Percentiles rank a stretch among this genome's conserved stretches.
Evolutionary conservation across 1,140 invertebrate genomes (phyloP).

Genomic region (Hylaeus anthracinus): DNA sequence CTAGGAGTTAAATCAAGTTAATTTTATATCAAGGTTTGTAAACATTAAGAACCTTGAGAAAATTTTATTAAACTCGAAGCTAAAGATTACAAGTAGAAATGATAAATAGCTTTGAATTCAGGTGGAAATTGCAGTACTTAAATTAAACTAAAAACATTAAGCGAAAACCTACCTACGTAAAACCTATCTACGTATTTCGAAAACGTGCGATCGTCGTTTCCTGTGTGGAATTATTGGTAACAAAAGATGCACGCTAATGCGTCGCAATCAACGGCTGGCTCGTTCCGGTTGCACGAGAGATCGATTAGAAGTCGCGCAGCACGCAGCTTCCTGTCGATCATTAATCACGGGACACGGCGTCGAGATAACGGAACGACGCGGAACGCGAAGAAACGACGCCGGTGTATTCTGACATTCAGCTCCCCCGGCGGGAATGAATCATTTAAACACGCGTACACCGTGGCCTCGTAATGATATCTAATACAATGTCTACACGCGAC

Average conservation of each 20-base stretch:
- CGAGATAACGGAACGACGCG: conserved; percentile 19
- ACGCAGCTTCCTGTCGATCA: conserved; percentile 10
- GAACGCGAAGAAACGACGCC: conserved; percentile 8
- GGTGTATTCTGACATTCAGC: conserved; percentile 3
- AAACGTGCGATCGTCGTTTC: too few relatives aligned
- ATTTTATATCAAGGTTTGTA: too few relatives aligned
- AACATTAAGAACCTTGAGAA: too few relatives aligned
- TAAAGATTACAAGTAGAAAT: too few relatives aligned
- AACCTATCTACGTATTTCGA: too few relatives aligned
- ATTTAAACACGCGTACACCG: conserved; percentile 24
- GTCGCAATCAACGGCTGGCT: neutral
- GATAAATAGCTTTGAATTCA: too few relatives aligned
- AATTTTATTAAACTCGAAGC: too few relatives aligned
- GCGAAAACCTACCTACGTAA: too few relatives aligned
- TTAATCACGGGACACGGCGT: conserved; percentile 12
- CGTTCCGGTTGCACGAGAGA: neutral
- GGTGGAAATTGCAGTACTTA: too few relatives aligned
- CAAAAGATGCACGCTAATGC: neutral
- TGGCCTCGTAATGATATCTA: conserved; percentile 48
- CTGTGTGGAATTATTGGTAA: neutral
- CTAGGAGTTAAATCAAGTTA: too few relatives aligned
- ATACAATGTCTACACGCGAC: conserved; percentile 57
- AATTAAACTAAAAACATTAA: too few relatives aligned
- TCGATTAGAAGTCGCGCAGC: neutral
- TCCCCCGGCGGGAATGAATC: conserved; percentile 29